These are phyloP conservation scores for Triops cancriformis DNA, from an alignment of 1,140 invertebrate genomes.

Conservation along the genomic window DNA sequence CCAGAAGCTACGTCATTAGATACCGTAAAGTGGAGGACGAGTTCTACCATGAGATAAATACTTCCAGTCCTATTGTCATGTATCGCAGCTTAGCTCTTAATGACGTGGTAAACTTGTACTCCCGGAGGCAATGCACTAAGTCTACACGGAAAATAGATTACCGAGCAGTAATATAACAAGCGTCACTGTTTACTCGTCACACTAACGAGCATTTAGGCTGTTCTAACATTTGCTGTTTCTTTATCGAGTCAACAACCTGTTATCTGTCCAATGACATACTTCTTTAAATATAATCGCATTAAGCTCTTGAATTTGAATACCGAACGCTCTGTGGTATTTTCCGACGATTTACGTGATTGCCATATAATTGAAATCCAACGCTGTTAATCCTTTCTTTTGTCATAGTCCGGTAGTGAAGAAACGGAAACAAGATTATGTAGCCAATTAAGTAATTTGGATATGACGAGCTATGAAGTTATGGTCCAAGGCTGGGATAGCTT, in stretches of 20 bases:
- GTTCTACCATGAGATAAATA: neutral
- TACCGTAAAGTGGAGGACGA: neutral
- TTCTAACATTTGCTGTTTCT: too few relatives aligned
- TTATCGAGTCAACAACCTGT: too few relatives aligned
- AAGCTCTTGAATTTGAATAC: too few relatives aligned
- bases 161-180: neutral
- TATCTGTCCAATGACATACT: too few relatives aligned
- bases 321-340: too few relatives aligned
- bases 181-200: too few relatives aligned
- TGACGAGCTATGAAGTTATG: neutral
- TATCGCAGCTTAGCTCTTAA: neutral
- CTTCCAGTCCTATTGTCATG: neutral
- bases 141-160: neutral
- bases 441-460: neutral
- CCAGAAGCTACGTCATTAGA: slow-evolving; percentile 13
- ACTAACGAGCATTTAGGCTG: too few relatives aligned
- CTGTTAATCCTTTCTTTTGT: too few relatives aligned
- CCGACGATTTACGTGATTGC: too few relatives aligned
- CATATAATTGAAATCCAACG: neutral
- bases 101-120: neutral
- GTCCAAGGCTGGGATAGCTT: neutral
- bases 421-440: neutral
- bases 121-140: neutral
- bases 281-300: too few relatives aligned
- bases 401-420: neutral